phyloP scores from a whole-genome alignment of 2,113 vertebrate species.

The Oenanthe oenanthe region DNA sequence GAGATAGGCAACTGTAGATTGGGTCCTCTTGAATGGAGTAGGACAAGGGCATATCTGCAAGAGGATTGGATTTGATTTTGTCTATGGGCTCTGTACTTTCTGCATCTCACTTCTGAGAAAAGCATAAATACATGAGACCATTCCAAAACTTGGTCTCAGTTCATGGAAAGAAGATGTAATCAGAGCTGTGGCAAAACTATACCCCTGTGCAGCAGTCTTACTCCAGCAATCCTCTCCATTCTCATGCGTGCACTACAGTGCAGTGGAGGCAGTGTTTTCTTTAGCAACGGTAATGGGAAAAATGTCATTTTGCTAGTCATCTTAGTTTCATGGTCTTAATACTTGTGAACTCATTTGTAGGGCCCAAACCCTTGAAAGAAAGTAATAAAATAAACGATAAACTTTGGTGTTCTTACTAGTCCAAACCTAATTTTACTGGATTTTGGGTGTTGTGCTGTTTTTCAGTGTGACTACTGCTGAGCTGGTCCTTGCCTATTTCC shows the following conservation, averaged over 20 bases:
- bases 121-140: background rate
- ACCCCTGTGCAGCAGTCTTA: background rate
- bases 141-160: background rate
- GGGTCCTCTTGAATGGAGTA: background rate
- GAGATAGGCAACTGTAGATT: background rate
- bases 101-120: background rate
- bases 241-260: fast-evolving
- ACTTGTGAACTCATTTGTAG: background rate
- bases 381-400: background rate
- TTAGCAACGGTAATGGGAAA: background rate
- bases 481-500: background rate
- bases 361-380: background rate
- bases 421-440: background rate
- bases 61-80: background rate
- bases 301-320: background rate
- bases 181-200: background rate
- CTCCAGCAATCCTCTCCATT: background rate
- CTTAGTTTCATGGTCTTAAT: background rate
- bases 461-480: background rate
- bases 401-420: background rate
- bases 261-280: background rate
- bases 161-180: background rate
- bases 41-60: background rate
- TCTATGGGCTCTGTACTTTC: background rate
- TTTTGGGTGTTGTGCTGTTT: background rate